Percentiles rank a stretch among this genome's conserved stretches.
These are phyloP conservation scores for Xanthorhoe spadicearia DNA, from an alignment of 2,888 invertebrate genomes.

Conservation along the genomic window DNA sequence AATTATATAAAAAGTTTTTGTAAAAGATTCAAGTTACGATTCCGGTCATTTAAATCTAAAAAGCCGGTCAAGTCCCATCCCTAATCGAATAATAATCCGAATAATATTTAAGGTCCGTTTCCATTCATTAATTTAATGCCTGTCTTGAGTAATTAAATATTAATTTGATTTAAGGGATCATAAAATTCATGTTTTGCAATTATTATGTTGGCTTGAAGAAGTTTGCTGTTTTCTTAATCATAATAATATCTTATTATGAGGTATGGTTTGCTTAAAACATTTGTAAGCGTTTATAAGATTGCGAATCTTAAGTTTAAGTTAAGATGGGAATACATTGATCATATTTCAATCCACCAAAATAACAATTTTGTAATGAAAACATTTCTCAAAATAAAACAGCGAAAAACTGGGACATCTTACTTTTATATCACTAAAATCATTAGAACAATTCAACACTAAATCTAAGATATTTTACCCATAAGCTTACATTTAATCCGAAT, in stretches of 20 bases:
- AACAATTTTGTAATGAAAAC: neutral
- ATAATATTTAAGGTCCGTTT: slow-evolving; percentile 35
- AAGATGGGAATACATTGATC: too few species aligned
- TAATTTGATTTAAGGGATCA: slow-evolving; percentile 48
- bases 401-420: slow-evolving; percentile 16
- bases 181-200: slow-evolving; percentile 35
- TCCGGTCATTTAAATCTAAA: neutral
- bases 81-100: slow-evolving; percentile 39
- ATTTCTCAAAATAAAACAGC: neutral
- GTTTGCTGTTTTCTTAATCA: neutral
- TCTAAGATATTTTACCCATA: slow-evolving; percentile 42
- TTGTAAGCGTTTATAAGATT: neutral
- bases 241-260: slow-evolving; percentile 1
- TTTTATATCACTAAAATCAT: slow-evolving; percentile 37
- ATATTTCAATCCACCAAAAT: too few species aligned
- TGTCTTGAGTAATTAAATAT: slow-evolving; percentile 47
- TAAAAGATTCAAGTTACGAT: too few species aligned
- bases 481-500: slow-evolving; percentile 45
- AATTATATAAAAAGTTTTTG: too few species aligned
- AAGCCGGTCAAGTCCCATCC: slow-evolving; percentile 7
- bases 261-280: neutral
- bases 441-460: slow-evolving; percentile 39
- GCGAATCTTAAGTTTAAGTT: neutral
- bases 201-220: slow-evolving; percentile 8
- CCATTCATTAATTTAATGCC: slow-evolving; percentile 47